These are phyloP conservation scores for Natrix natrix DNA, from an alignment of 2,797 vertebrate species.

Conservation along the genomic window DNA sequence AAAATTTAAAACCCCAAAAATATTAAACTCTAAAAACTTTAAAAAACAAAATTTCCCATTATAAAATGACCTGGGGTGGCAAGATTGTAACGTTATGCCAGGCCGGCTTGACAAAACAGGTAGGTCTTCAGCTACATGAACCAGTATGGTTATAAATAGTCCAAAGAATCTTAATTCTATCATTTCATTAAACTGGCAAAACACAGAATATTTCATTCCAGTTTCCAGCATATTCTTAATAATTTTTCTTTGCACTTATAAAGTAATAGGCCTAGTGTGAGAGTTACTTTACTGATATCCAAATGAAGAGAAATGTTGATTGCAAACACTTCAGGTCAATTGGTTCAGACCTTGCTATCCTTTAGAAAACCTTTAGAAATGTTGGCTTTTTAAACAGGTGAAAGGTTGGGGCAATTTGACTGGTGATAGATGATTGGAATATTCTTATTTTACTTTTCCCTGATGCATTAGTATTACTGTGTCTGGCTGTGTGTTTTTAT, in stretches of 20 bases:
- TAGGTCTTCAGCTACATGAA: no score
- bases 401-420: background rate
- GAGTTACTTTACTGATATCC: background rate
- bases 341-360: background rate
- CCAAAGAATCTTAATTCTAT: background rate
- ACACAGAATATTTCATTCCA: background rate
- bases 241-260: background rate
- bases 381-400: background rate
- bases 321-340: background rate
- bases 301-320: background rate
- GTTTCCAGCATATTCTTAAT: background rate
- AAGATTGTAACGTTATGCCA: no score
- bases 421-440: background rate
- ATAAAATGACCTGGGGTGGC: no score
- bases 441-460: background rate
- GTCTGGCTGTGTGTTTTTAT: background rate
- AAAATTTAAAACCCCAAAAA: no score
- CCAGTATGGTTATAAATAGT: background rate
- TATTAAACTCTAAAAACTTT: no score
- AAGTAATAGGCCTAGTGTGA: background rate
- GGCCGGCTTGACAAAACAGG: no score
- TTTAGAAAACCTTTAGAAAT: background rate
- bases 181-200: background rate
- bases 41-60: no score
- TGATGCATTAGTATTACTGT: background rate